Base-by-base conservation (phyloP, 2,113 vertebrate genomes). In the Heteronetta atricapilla region DNA sequence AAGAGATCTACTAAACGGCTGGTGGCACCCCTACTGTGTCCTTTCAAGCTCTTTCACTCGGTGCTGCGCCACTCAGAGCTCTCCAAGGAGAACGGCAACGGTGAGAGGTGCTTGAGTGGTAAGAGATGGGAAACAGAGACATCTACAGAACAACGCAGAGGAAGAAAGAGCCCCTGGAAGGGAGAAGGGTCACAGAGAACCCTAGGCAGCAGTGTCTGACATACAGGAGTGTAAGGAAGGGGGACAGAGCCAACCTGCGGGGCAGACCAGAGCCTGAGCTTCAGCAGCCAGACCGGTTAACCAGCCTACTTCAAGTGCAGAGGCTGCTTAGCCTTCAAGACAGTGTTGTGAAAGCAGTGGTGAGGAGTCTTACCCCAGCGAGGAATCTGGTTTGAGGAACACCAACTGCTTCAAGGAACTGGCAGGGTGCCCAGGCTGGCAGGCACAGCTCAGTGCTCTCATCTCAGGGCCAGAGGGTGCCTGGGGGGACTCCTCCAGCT, bases 331-430 rank as follows among this genome's bases (percentile, higher is more conserved):
- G 40, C 81, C 72, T 72, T 82, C 84, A 89, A 36, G 25, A 55
- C 75, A 93, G 58, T 2, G 0, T 58, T 73, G 70, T 36, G 67
- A 82, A 90, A 90, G 70, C 84, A 93, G 69, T 72, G 42, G 69
- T 15, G 78, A 75, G 50, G 58, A 87, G 23, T 58, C 50, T 73
- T 44, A 79, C n/a, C 74, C 48, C 64, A 82, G 62, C 62, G 74
- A 87, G 66, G 58, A 69, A 83, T 38, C 53, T 68, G 50, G 40
- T 75, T 50, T 94, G 75, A 91, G 70, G 78, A 93, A 82, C 74
- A 92, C 28, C 62, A 91, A 4, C 53, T 76, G 84, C 91, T 92
- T 60, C 83, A 93, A 90, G 73, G 74, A 84, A 63, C 2, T 93
- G 84, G 93, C 84, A 90, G 53, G 18, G 50, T 84, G 74, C 69